phyloP scores from a whole-genome alignment of 2,113 vertebrate genomes.

The Bufo bufo region DNA sequence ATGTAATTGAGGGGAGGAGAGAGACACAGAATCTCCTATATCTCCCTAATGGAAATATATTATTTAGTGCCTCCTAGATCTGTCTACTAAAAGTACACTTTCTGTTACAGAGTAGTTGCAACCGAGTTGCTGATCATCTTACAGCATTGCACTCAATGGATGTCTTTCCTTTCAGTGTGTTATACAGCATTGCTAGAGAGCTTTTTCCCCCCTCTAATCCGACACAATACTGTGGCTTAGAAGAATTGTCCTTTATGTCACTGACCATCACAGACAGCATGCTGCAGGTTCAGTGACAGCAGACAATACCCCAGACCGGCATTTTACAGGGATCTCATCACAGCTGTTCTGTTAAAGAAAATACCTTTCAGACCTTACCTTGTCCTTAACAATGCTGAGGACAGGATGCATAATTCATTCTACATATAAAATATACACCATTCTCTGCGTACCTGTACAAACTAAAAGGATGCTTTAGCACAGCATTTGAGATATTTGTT shows the following conservation, averaged over 20 bases:
- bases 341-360: slow-evolving; percentile 44
- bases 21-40: slow-evolving; percentile 82
- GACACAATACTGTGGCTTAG: neutral
- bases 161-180: slow-evolving; percentile 72
- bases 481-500: neutral
- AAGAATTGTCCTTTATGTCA: slow-evolving; percentile 24
- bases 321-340: slow-evolving; percentile 47
- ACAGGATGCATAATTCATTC: slow-evolving; percentile 39
- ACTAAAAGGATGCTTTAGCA: neutral
- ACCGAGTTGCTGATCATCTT: slow-evolving; percentile 72
- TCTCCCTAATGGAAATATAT: slow-evolving; percentile 84
- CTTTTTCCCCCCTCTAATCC: slow-evolving; percentile 34
- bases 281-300: slow-evolving; percentile 5
- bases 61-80: slow-evolving; percentile 84
- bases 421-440: slow-evolving; percentile 23
- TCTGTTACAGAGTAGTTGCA: slow-evolving; percentile 62
- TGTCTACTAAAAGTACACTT: slow-evolving; percentile 61
- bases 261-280: slow-evolving; percentile 1
- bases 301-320: slow-evolving; percentile 40
- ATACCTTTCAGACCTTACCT: slow-evolving; percentile 34
- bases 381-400: slow-evolving; percentile 25
- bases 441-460: neutral
- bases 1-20: slow-evolving; percentile 70
- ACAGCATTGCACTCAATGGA: slow-evolving; percentile 70
- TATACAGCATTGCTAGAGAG: slow-evolving; percentile 61